A percentile compares a stretch with the other conserved stretches of the same genome.
Evolutionary conservation across 2,113 vertebrate genomes (phyloP).

Genomic region (Phocoena phocoena): DNA sequence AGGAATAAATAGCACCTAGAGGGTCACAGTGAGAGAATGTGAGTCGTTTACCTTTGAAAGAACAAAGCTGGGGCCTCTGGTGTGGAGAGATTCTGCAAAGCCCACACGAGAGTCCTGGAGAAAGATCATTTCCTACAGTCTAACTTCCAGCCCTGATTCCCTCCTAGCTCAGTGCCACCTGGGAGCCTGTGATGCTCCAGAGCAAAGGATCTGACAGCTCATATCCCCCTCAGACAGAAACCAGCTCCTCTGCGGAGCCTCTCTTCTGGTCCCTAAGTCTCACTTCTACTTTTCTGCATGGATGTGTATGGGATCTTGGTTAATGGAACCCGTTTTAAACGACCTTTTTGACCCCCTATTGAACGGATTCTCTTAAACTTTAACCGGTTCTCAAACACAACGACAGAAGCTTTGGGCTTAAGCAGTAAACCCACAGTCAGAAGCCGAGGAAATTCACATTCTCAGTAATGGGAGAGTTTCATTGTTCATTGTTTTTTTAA

Average conservation of each 20-base stretch:
- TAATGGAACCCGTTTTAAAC: not conserved
- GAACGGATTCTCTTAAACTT: constrained; percentile 34
- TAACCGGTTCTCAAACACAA: not conserved
- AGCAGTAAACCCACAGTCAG: not conserved
- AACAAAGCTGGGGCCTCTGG: not conserved
- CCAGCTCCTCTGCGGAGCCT: not conserved
- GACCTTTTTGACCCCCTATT: not conserved
- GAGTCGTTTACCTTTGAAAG: not conserved
- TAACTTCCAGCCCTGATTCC: not conserved
- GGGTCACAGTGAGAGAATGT: not conserved
- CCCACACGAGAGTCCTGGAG: not conserved
- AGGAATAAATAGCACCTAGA: not conserved
- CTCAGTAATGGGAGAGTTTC: not conserved
- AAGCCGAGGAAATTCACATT: not conserved
- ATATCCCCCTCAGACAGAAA: not conserved
- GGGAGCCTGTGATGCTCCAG: not conserved
- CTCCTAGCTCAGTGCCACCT: not conserved
- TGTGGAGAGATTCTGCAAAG: not conserved
- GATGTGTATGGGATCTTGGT: not conserved
- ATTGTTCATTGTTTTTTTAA: not conserved
- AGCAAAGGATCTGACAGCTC: not conserved
- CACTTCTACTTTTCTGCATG: not conserved
- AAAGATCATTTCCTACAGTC: not conserved
- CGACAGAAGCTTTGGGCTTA: not conserved
- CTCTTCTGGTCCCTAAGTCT: not conserved